Percentiles rank a stretch among this genome's conserved stretches.
Conservation (phyloP, 2,888 invertebrate genomes). For the Tipula confusa region DNA sequence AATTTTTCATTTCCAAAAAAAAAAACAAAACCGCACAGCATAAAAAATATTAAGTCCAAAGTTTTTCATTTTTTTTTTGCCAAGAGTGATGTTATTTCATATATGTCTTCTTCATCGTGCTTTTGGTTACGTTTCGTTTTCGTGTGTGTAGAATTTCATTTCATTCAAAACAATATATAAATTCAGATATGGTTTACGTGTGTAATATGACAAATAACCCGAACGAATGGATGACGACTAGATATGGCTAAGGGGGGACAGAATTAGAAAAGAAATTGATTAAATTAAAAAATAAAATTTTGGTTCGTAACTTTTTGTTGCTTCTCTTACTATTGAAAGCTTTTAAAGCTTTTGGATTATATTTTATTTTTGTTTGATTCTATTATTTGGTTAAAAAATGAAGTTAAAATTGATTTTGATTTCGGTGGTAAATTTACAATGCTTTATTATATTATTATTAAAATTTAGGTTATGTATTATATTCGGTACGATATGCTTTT, state of each 20-base stretch:
- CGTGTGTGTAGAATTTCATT: background rate
- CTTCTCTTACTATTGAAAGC: background rate
- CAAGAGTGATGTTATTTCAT: background rate
- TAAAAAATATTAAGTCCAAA: background rate
- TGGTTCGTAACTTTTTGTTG: background rate
- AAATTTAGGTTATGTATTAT: too few species aligned
- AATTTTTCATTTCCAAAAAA: background rate
- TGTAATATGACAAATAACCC: background rate
- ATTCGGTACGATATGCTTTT: too few species aligned
- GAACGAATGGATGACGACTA: background rate
- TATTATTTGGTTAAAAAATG: background rate
- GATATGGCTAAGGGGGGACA: background rate
- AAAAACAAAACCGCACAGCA: background rate
- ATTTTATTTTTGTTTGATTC: background rate
- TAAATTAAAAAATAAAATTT: background rate
- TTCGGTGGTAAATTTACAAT: background rate
- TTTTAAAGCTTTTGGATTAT: background rate
- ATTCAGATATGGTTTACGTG: background rate
- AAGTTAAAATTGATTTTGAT: constrained; percentile 25
- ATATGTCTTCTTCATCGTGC: background rate
- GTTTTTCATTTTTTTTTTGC: background rate
- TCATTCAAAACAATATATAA: background rate
- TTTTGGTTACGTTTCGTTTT: background rate
- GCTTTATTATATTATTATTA: too few species aligned
- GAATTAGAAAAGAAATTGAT: background rate